Conservation (phyloP, 2,797 vertebrate species). For the Botia almorhae region DNA sequence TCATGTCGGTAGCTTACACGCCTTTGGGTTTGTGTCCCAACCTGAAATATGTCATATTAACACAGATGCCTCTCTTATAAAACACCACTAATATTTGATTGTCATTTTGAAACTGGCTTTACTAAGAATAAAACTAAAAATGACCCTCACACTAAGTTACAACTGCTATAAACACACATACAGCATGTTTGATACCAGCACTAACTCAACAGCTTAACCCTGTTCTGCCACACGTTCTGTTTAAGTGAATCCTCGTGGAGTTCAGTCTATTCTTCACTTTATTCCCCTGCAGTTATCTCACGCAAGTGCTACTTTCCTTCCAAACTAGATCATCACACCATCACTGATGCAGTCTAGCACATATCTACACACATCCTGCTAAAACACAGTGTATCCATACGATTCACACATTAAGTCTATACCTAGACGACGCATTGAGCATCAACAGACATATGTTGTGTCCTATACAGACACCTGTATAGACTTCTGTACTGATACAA, state of each 20-base stretch:
- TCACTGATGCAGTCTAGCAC: not conserved
- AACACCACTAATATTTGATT: too few relatives aligned
- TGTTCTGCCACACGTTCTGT: constrained; percentile 9
- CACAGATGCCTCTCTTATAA: too few relatives aligned
- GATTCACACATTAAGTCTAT: too few relatives aligned
- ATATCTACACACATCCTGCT: not conserved
- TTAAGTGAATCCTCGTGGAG: constrained; percentile 27
- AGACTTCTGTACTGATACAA: too few relatives aligned
- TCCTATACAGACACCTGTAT: not conserved
- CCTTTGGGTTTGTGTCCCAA: not conserved
- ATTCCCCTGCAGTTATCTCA: constrained; percentile 17
- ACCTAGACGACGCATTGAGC: too few relatives aligned
- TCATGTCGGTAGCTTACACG: not conserved
- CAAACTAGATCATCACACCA: constrained; percentile 28
- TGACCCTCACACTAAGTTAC: too few relatives aligned
- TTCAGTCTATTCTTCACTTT: constrained; percentile 41
- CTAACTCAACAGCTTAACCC: not conserved
- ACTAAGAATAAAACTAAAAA: too few relatives aligned
- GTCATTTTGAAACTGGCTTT: too few relatives aligned
- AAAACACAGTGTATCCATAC: too few relatives aligned
- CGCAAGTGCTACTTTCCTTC: not conserved
- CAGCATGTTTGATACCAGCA: not conserved
- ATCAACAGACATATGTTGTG: not conserved
- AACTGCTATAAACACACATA: too few relatives aligned
- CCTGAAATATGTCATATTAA: not conserved